Evolutionary conservation across 2,888 invertebrate genomes (phyloP), one percentile per base, ranked within the genome.

Genomic region (Eugnorisma glareosa): DNA sequence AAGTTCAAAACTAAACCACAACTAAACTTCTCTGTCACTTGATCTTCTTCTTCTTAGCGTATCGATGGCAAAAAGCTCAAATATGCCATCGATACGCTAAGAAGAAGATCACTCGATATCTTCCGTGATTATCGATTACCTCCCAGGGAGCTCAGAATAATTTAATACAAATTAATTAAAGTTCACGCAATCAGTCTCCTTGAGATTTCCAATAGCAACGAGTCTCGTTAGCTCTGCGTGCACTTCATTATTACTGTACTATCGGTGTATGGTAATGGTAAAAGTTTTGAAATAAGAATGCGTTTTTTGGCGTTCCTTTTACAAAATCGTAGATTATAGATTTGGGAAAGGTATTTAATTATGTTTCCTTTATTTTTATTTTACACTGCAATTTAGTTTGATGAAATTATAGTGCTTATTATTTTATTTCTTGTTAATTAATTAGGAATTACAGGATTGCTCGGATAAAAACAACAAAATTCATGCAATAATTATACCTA

Each of bases 181-280:
- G 18, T 28, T 10, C 18, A n/a, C 1, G 35, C 2, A 66, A 75
- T 37, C 24, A 67, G 69, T 61, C 69, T 75, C 83, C 83, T 83
- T 66, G 40, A 48, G 18, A 69, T 67, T 67, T 18, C 5, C 35
- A 73, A 82, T 86, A 84, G 86, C 86, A 86, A 86, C 57, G 68
- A 78, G 71, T 84, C 45, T 61, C 37, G 10, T 67, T 24, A 57
- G 11, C 35, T 48, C 59, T 73, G 63, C 59, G 35, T 80, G 77
- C 68, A 48, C 54, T 35, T 28, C 43, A 18, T 18, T 31, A 31
- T 31, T 8, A 7, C 28, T 31, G 28, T 7, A 57, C 2, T 54
- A 54, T 31, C 43, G 63, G 15, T 31, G 11, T 21, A 1, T 21
- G n/a, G 40, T 40, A 11, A 8, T 28, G n/a, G 11, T 69, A 43